Evolutionary conservation across 2,888 invertebrate species (phyloP), one percentile per base, ranked within the genome.

Genomic region (Macaria liturata): DNA sequence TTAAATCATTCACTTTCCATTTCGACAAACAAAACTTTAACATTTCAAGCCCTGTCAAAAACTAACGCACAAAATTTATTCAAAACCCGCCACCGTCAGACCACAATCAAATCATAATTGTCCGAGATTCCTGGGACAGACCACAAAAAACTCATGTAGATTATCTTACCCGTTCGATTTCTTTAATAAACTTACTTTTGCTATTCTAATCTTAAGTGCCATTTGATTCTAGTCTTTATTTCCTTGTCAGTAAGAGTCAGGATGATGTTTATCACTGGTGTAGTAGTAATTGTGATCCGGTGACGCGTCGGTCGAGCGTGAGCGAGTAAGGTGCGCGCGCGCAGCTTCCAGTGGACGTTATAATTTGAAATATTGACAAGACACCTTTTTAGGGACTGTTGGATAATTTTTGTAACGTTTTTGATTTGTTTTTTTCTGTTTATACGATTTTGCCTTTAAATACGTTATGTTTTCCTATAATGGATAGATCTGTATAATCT

Each of bases 61-160:
- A 42, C 42, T 42, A 9, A 65, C 63, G 64, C 60, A 67, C 56
- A 64, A 42, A 52, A 51, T 34, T 57, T 44, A 51, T 49, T 59
- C 59, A 61, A 61, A 66, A 63, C 61, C 60, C 55, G 62, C 64
- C 61, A 64, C 67, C 69, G 55, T 62, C 64, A 55, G 40, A 70
- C 70, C 70, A 71, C 75, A 82, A 86, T 86, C 82, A 83, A 71
- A 81, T 60, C 73, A 79, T 83, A 83, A 88, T 86, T 81, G 79
- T 80, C 75, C 74, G 57, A 82, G 86, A 84, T 72, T 78, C 75
- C 78, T 74, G 68, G 74, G 72, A 71, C 72, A 68, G 68, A 80
- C 84, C 87, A 82, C 84, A 84, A 82, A 81, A 81, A 81, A 83
- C 78, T 74, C 75, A 73, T 76, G 78, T 77, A 80, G 80, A 84